A percentile compares a stretch with the other conserved stretches of the same genome.
phyloP scores from a whole-genome alignment of 2,797 vertebrate genomes.

The Anniella stebbinsi region DNA sequence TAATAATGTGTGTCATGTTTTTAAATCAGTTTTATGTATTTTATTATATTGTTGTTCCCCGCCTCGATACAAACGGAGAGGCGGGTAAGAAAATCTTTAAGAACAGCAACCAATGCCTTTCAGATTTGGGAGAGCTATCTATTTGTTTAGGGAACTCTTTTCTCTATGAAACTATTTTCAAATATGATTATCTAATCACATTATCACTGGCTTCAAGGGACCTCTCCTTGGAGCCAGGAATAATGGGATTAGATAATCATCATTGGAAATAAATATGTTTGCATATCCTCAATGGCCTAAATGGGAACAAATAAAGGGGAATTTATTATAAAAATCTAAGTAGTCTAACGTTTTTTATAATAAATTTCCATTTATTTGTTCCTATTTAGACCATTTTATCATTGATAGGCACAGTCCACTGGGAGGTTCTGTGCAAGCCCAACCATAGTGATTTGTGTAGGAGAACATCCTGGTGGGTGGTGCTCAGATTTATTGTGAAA shows the following conservation, averaged over 20 bases:
- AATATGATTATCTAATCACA: no score
- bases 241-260: not conserved
- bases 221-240: not conserved
- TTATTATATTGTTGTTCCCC: no score
- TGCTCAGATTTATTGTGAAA: not conserved
- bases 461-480: not conserved
- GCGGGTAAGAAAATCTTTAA: not conserved
- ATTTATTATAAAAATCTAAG: not conserved
- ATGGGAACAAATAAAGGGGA: not conserved
- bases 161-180: no score
- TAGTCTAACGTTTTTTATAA: no score
- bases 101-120: not conserved
- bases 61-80: no score
- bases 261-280: conserved; percentile 36
- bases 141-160: no score
- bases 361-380: no score
- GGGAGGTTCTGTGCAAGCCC: not conserved
- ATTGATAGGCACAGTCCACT: not conserved
- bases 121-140: no score
- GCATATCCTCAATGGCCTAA: conserved; percentile 1
- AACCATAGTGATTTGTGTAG: not conserved
- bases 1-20: no score
- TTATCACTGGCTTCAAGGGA: not conserved
- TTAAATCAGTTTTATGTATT: no score
- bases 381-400: no score